Evolutionary conservation across 2,888 invertebrate genomes (phyloP).

Genomic region (Pristionchus arcanus): DNA sequence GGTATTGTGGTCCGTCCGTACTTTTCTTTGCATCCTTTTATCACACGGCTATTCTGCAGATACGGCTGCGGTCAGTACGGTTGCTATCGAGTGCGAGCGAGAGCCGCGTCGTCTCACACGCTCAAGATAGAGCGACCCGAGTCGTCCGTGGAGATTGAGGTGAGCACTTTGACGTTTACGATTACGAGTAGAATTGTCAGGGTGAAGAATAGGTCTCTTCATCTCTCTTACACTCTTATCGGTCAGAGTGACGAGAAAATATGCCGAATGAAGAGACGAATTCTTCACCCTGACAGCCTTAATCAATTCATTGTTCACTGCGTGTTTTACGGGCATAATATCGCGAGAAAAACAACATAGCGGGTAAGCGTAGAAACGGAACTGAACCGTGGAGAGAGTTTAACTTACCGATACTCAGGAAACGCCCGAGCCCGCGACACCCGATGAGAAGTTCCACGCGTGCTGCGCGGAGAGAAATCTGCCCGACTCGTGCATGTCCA

Average conservation of each 20-base stretch:
- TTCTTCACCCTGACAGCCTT: too few relatives aligned
- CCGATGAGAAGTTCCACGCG: slow-evolving; percentile 77
- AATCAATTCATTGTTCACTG: too few relatives aligned
- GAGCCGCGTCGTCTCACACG: slow-evolving; percentile 68
- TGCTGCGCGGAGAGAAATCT: slow-evolving; percentile 77
- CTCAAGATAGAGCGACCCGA: slow-evolving; percentile 64
- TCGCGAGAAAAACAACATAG: too few relatives aligned
- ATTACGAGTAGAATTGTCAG: neutral
- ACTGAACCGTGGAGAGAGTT: too few relatives aligned
- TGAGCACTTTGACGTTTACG: neutral
- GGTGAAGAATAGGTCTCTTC: too few relatives aligned
- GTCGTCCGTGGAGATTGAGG: slow-evolving; percentile 47
- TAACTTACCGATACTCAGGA: neutral
- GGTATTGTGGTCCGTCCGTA: too few relatives aligned
- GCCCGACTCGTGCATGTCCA: slow-evolving; percentile 75
- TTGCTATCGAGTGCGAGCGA: slow-evolving; percentile 72
- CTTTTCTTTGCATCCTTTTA: too few relatives aligned
- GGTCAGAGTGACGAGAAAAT: too few relatives aligned
- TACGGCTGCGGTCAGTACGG: slow-evolving; percentile 76
- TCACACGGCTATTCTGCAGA: slow-evolving; percentile 58
- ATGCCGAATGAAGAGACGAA: too few relatives aligned
- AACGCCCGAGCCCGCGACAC: slow-evolving; percentile 60
- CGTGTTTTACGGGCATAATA: too few relatives aligned
- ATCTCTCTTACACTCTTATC: too few relatives aligned
- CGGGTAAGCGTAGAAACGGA: too few relatives aligned